These are phyloP conservation scores for Esox niger DNA, from an alignment of 2,113 vertebrate species.

Conservation along the genomic window DNA sequence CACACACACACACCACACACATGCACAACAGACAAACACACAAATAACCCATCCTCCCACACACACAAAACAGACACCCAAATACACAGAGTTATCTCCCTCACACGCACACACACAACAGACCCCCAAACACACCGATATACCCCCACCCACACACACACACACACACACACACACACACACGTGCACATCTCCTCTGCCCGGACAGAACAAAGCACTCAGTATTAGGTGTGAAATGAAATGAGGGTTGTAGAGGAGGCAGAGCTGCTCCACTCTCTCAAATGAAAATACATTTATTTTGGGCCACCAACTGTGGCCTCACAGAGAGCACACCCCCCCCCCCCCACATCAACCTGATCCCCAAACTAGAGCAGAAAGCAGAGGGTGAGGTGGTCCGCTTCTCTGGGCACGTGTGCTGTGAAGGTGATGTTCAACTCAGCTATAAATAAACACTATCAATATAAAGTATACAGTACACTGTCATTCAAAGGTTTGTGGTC, in stretches of 20 bases:
- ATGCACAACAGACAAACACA: no score
- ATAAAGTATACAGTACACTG: no score
- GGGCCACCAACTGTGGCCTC: constrained; percentile 21
- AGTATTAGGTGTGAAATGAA: constrained; percentile 75
- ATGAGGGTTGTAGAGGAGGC: constrained; percentile 44
- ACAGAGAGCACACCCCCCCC: constrained; percentile 51
- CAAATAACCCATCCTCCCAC: no score
- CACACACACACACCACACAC: constrained; percentile 3
- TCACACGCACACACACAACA: constrained; percentile 1
- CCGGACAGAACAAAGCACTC: constrained; percentile 65
- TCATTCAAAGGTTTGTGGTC: no score
- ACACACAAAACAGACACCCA: no score
- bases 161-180: background rate
- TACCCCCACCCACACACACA: background rate
- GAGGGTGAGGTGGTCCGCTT: background rate
- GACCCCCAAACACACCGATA: no score
- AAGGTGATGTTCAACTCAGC: no score
- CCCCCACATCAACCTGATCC: constrained; percentile 45
- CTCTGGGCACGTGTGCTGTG: background rate
- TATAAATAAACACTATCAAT: no score
- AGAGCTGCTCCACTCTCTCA: constrained; percentile 51
- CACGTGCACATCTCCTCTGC: background rate
- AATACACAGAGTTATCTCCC: no score
- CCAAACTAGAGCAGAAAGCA: background rate
- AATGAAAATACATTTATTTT: constrained; percentile 68